Evolutionary conservation across 2,113 vertebrate genomes (phyloP), one percentile per base, ranked within the genome.

Genomic region (Dascyllus trimaculatus): DNA sequence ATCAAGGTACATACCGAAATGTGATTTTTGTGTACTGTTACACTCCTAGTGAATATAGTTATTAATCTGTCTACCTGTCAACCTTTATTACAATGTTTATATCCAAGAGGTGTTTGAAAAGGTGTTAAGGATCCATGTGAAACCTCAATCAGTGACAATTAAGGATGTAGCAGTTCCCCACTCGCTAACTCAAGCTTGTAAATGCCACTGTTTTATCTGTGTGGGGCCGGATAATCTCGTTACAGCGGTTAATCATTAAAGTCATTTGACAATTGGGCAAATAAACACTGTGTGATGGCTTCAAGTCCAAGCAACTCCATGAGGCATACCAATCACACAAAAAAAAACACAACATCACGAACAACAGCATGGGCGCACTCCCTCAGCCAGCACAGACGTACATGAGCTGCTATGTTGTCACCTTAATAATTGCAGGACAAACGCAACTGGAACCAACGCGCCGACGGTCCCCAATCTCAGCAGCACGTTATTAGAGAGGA

Each of bases 401-500:
- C 70, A 78, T 0, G 19, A 63, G 51, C 71, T 11, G n/a, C 70
- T 77, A 29, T 69, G 71, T 71, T 79, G 88, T 86, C 87, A 88
- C 82, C 90, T 91, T 80, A 89, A 88, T 93, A 92, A 93, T 85
- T 84, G 85, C 68, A 73, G 85, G 85, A 87, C 80, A 79, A 88
- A 88, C 67, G 35, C 76, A 80, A 78, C 57, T 77, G 89, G 65
- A 86, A 81, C 79, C 81, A 64, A 56, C 71, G 71, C 81, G 59
- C 79, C 75, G 35, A 40, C 18, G 61, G 89, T 88, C 92, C 87
- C 80, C 72, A 21, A 84, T 81, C 87, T 84, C 85, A 71, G 83
- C 78, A 52, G 88, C 91, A 91, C 74, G 66, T 93, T 92, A 92
- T 93, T 91, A 94, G 80, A 62, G 40, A 83, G 88, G 91, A 89